Base-by-base conservation (phyloP, 2,113 vertebrate species). In the Oxyruncus cristatus region DNA sequence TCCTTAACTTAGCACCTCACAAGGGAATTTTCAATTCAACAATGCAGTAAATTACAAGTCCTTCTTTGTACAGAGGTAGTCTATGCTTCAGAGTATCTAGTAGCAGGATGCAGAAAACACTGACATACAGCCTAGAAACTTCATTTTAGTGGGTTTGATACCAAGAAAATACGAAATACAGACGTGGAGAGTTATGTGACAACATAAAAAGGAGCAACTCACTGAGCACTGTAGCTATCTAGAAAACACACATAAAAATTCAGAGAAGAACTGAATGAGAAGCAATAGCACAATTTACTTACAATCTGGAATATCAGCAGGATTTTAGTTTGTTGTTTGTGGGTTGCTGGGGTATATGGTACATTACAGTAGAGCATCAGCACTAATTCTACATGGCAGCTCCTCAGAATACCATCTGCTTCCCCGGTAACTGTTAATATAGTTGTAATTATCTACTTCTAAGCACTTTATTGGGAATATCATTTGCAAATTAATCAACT, bases 381-480 rank as follows among this genome's bases (percentile, higher is more conserved):
- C 98, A 98, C 98, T 99, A 99, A 99, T 99, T 99, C 98, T 99
- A 99, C 98, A 98, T 99, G 99, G 99, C 99, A 99, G 98, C 98
- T 98, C 98, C 98, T 98, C 98, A 97, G 98, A 99, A 99, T 98
- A 98, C 99, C 99, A 99, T 99, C 99, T 99, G 99, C 98, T 99
- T 98, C 98, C 98, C 98, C 97, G 97, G 98, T 99, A 99, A 99
- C 99, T 98, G 98, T 99, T 99, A 99, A 99, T 99, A 99, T 99
- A 99, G 99, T 99, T 98, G 99, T 99, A 99, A 99, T 99, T 99
- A 99, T 99, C 98, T 99, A 99, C 99, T 99, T 99, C 98, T 99
- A 98, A 99, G 98, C 98, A 99, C 98, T 99, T 99, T 99, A 99
- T 99, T 98, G 98, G 98, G 98, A 99, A 99, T 98, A 99, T 99